A percentile compares a stretch with the other conserved stretches of the same genome.
Conservation (phyloP, 1,140 invertebrate species). For the Dryas iulia region DNA sequence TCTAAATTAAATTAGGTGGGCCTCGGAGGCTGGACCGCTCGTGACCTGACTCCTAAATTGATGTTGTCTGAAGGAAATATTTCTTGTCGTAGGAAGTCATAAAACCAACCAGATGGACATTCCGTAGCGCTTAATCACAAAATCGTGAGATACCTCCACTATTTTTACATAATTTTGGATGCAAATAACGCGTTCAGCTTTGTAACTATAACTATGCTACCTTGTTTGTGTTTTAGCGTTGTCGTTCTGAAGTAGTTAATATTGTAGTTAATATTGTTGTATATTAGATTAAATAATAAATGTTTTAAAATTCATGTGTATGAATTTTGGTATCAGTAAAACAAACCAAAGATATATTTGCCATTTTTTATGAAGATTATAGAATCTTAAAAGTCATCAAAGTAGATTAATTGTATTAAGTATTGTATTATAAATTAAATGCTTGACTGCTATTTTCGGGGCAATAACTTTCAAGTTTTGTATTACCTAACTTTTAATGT, state of each 20-base stretch:
- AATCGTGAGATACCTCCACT: conserved; percentile 13
- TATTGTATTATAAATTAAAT: too few species aligned
- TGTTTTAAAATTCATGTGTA: too few species aligned
- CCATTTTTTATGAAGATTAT: too few species aligned
- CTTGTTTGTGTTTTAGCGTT: background rate
- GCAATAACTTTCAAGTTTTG: too few species aligned
- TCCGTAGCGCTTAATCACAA: conserved; percentile 27
- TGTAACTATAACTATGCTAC: background rate
- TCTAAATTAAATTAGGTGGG: conserved; percentile 65
- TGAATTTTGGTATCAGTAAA: too few species aligned
- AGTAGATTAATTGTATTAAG: too few species aligned
- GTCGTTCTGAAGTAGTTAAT: background rate
- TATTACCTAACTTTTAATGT: too few species aligned
- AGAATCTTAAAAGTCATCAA: too few species aligned
- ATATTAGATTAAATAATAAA: too few species aligned
- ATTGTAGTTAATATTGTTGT: background rate
- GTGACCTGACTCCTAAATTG: conserved; percentile 46
- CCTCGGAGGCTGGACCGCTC: conserved; percentile 41
- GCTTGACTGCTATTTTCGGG: too few species aligned
- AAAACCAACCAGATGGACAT: conserved; percentile 36
- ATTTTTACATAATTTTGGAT: conserved; percentile 3
- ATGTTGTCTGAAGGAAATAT: conserved; percentile 37
- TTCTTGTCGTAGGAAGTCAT: conserved; percentile 38
- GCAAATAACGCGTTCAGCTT: background rate
- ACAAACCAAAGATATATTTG: too few species aligned